These are phyloP conservation scores for Todiramphus saurophagus DNA, from an alignment of 2,113 vertebrate genomes.

Conservation along the genomic window DNA sequence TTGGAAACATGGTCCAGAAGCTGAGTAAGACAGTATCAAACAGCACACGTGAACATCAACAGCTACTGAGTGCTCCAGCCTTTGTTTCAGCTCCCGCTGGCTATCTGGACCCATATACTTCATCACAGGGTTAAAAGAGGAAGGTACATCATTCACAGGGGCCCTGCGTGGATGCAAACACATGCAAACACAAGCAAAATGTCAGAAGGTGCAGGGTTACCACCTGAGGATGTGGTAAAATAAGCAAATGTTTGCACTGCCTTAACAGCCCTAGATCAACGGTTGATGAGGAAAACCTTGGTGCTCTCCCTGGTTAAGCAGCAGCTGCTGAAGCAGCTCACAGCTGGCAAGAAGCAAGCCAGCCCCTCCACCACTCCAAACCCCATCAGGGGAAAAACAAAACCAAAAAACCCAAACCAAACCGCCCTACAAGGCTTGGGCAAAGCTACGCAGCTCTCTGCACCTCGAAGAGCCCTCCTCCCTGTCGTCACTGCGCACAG, in stretches of 20 bases:
- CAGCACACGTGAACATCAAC: not conserved
- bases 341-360: not conserved
- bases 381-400: not conserved
- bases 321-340: not conserved
- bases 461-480: not conserved
- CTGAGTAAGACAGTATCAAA: not conserved
- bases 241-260: not conserved
- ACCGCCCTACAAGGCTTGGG: not conserved
- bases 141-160: not conserved
- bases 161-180: not conserved
- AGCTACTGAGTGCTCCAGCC: not conserved
- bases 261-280: not conserved
- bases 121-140: not conserved
- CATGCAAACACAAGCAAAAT: not conserved
- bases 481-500: rapidly evolving
- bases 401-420: too few relatives aligned
- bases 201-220: not conserved
- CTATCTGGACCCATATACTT: not conserved
- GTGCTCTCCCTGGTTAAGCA: not conserved
- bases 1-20: not conserved
- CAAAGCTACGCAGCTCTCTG: not conserved
- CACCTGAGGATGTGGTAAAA: not conserved
- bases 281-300: not conserved
- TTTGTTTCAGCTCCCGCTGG: not conserved
- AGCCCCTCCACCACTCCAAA: not conserved